phyloP scores from a whole-genome alignment of 2,113 vertebrate genomes.

The Pica pica region DNA sequence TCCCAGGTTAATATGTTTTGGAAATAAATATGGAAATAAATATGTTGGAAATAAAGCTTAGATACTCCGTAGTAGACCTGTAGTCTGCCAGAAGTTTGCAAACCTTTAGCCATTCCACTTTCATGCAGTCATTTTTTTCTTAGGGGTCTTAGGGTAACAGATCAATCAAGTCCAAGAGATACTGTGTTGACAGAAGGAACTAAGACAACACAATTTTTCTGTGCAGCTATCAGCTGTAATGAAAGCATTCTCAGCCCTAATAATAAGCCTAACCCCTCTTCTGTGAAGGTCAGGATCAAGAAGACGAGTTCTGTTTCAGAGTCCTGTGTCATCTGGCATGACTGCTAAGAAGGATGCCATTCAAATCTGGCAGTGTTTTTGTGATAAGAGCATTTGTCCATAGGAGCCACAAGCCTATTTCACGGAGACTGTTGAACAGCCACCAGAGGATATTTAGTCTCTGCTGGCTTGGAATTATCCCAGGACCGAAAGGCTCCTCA shows the following conservation, averaged over 20 bases:
- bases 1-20: background rate
- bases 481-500: background rate
- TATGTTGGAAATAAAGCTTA: background rate
- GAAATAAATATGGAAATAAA: conserved; percentile 7
- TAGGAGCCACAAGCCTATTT: conserved; percentile 44
- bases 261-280: conserved; percentile 14
- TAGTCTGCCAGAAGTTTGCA: background rate
- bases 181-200: conserved; percentile 7
- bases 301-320: conserved; percentile 10
- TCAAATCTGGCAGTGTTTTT: conserved; percentile 37
- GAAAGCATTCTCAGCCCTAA: conserved; percentile 34
- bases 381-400: conserved; percentile 42
- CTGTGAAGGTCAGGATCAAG: conserved; percentile 30
- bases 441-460: conserved; percentile 29
- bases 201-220: background rate
- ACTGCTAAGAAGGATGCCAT: conserved; percentile 19
- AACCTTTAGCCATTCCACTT: background rate
- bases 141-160: background rate
- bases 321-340: conserved; percentile 12
- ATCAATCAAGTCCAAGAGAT: conserved; percentile 1
- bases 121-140: background rate
- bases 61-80: background rate
- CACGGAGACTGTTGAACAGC: background rate
- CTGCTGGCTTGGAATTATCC: conserved; percentile 11
- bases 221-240: background rate